Percentiles rank a stretch among this genome's conserved stretches.
phyloP scores from a whole-genome alignment of 2,113 vertebrate species.

The Halichoerus grypus region DNA sequence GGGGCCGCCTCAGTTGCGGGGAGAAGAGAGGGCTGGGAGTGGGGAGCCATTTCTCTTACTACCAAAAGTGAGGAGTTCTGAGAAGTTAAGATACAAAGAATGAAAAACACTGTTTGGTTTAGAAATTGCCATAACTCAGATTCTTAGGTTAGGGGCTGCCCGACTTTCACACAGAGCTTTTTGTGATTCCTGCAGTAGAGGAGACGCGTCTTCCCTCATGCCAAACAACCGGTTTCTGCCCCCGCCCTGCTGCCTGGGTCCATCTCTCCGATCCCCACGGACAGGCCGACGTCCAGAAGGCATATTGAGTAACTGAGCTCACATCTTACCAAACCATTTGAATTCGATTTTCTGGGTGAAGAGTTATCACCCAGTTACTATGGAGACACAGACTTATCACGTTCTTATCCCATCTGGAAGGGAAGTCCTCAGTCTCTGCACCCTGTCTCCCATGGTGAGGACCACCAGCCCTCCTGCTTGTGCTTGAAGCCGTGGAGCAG shows the following conservation, averaged over 20 bases:
- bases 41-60: not conserved
- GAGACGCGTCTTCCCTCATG: not conserved
- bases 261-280: not conserved
- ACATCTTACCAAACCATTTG: constrained; percentile 32
- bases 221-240: not conserved
- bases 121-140: not conserved
- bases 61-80: not conserved
- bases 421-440: not conserved
- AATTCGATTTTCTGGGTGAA: constrained; percentile 63
- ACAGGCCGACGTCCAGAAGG: not conserved
- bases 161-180: not conserved
- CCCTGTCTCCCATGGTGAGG: not conserved
- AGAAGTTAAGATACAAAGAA: not conserved
- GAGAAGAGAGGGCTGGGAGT: not conserved
- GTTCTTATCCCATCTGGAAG: not conserved
- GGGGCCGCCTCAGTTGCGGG: not conserved
- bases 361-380: not conserved
- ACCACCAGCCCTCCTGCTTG: not conserved
- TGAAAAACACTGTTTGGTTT: not conserved
- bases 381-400: not conserved
- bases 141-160: not conserved
- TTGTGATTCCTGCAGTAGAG: fast-evolving
- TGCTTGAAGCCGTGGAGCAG: not conserved
- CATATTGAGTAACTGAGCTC: not conserved
- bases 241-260: too few species aligned